A percentile compares a stretch with the other conserved stretches of the same genome.
Conservation (phyloP, 2,888 invertebrate genomes). For the Stenoptilia bipunctidactyla region DNA sequence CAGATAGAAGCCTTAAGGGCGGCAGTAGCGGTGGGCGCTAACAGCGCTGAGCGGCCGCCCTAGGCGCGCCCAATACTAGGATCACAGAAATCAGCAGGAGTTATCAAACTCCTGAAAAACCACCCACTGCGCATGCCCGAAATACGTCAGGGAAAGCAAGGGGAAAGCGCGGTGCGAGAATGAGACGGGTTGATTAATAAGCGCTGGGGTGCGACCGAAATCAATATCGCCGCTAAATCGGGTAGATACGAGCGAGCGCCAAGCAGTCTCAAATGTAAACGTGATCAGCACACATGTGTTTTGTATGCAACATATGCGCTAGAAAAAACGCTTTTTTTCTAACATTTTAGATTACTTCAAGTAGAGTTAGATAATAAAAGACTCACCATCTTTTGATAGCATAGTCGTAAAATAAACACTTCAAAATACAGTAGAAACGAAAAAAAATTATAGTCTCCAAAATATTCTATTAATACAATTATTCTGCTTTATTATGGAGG, state of each 20-base stretch:
- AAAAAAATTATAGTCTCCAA: too few species aligned
- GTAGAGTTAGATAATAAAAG: too few species aligned
- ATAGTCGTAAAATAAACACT: too few species aligned
- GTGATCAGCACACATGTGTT: too few species aligned
- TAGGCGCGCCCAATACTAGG: slow-evolving; percentile 69
- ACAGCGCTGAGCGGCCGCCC: slow-evolving; percentile 56
- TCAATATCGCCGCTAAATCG: slow-evolving; percentile 36
- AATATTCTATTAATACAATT: too few species aligned
- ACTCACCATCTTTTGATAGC: too few species aligned
- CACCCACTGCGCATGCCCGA: slow-evolving; percentile 54
- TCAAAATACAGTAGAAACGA: too few species aligned
- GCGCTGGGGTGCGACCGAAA: slow-evolving; percentile 46
- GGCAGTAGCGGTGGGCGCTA: slow-evolving; percentile 43
- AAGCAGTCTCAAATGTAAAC: slow-evolving; percentile 68
- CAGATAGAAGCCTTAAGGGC: slow-evolving; percentile 27
- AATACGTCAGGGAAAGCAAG: slow-evolving; percentile 37
- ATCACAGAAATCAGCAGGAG: slow-evolving; percentile 36
- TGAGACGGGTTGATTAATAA: slow-evolving; percentile 32
- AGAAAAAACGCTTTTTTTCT: too few species aligned
- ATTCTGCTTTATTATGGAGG: too few species aligned
- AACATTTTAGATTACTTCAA: too few species aligned
- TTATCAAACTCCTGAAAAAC: slow-evolving; percentile 44
- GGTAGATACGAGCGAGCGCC: slow-evolving; percentile 67
- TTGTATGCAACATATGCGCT: too few species aligned
- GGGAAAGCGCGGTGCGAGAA: slow-evolving; percentile 42